These are phyloP conservation scores for Ptilonorhynchus violaceus DNA, from an alignment of 2,113 vertebrate species.

Conservation along the genomic window DNA sequence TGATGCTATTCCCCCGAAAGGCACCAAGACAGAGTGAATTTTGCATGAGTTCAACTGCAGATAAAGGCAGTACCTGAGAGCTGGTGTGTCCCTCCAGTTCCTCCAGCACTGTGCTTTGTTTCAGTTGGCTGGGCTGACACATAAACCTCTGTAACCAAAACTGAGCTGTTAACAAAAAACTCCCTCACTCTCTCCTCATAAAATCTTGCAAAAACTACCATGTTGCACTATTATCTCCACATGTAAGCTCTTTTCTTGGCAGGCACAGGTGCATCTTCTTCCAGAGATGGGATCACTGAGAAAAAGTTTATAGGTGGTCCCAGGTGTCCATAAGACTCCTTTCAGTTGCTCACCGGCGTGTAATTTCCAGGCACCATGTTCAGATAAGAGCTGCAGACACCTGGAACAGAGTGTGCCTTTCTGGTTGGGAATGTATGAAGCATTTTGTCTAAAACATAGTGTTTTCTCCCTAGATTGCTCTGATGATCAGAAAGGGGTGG, in stretches of 20 bases:
- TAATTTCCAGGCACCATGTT: neutral
- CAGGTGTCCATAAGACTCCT: neutral
- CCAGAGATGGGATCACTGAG: neutral
- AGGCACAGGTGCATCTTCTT: neutral
- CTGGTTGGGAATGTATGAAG: neutral
- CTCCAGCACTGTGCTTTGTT: neutral
- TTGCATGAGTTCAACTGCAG: neutral
- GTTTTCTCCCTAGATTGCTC: neutral
- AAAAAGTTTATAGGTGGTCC: neutral
- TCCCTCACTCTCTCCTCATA: neutral
- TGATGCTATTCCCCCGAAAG: neutral
- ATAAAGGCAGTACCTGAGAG: neutral
- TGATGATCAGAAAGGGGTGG: neutral
- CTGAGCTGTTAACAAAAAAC: neutral
- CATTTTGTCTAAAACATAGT: neutral
- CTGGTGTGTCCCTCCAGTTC: neutral
- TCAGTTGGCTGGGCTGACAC: neutral
- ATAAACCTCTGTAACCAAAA: neutral
- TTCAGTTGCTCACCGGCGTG: neutral
- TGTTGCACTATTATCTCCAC: neutral
- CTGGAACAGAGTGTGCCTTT: neutral
- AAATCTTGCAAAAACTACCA: neutral
- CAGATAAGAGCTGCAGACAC: neutral
- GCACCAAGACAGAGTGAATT: neutral
- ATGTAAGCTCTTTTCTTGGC: neutral